Evolutionary conservation across 92 coral and sea anemone species (phyloP).

Genomic region (Galaxea fascicularis): DNA sequence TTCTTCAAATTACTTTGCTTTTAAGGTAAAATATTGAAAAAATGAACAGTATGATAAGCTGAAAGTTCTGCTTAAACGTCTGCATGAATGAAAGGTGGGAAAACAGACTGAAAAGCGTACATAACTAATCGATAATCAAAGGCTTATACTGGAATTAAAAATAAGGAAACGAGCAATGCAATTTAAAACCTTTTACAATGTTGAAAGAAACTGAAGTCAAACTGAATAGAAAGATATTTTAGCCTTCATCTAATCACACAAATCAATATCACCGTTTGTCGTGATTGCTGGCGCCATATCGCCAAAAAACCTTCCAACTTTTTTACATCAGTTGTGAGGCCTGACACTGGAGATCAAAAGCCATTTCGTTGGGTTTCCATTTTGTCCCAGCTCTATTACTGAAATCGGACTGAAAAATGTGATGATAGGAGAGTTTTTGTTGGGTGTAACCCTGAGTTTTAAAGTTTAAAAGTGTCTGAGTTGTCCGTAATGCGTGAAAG

Average conservation of each 20-base stretch:
- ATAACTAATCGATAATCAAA: no score
- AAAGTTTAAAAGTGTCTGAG: not conserved
- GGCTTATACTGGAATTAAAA: no score
- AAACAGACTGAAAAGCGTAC: no score
- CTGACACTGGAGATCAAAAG: not conserved
- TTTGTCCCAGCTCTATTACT: no score
- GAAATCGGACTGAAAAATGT: no score
- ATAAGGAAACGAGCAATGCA: no score
- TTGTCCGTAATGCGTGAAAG: not conserved
- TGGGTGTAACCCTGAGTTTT: conserved; percentile 14
- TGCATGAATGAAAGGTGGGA: no score
- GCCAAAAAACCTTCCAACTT: conserved; percentile 17
- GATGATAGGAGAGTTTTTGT: no score
- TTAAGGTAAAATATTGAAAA: not conserved
- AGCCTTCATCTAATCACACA: not conserved
- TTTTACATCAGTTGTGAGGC: not conserved
- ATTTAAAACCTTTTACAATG: no score
- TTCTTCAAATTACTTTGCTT: not conserved
- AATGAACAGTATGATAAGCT: not conserved
- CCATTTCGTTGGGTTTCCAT: not conserved
- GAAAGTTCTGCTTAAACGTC: not conserved
- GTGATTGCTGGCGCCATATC: not conserved
- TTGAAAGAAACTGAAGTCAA: not conserved
- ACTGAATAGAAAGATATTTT: not conserved
- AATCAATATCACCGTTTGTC: not conserved